A percentile compares a stretch with the other conserved stretches of the same genome.
phyloP scores from a whole-genome alignment of 2,113 vertebrate genomes.

The Vombatus ursinus region DNA sequence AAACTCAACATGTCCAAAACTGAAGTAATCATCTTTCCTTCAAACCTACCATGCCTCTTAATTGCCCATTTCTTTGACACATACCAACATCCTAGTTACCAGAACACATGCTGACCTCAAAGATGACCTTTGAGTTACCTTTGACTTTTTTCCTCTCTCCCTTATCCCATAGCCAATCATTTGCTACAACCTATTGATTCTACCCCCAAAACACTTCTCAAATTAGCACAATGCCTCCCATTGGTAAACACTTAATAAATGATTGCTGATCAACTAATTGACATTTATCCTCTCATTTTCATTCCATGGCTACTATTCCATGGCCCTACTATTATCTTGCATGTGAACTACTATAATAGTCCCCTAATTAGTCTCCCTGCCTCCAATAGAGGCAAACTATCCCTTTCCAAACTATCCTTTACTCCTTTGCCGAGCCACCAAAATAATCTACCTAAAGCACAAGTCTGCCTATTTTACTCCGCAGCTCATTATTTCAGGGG shows the following conservation, averaged over 20 bases:
- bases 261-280: background rate
- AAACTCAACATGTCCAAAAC: background rate
- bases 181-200: background rate
- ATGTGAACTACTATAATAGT: background rate
- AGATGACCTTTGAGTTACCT: background rate
- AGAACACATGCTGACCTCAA: no score
- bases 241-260: background rate
- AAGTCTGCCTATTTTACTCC: background rate
- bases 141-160: background rate
- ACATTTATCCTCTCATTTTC: background rate
- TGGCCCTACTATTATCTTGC: background rate
- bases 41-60: background rate
- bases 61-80: background rate
- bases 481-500: background rate
- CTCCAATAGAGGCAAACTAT: no score
- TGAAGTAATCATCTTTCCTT: background rate
- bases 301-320: background rate
- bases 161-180: background rate
- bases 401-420: background rate
- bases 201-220: background rate
- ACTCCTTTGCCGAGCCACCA: background rate
- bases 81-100: background rate
- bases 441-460: background rate
- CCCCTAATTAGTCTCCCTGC: background rate
- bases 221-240: background rate